phyloP scores from a whole-genome alignment of 2,888 invertebrate species.

The Ypsolopha sequella region DNA sequence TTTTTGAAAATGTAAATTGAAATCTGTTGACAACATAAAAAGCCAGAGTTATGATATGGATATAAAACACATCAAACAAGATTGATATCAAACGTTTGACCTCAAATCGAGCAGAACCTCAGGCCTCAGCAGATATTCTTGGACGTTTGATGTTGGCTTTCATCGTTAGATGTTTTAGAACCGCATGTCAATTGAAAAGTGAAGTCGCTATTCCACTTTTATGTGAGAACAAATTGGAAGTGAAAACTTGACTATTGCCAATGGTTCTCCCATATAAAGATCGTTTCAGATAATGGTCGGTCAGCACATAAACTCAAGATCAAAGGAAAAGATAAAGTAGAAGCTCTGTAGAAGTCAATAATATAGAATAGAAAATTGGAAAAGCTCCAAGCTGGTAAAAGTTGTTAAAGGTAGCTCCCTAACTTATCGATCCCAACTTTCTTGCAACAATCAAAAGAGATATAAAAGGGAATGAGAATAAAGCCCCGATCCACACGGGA shows the following conservation, averaged over 20 bases:
- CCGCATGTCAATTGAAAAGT: background rate
- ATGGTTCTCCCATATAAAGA: no score
- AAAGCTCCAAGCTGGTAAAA: no score
- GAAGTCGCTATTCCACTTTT: background rate
- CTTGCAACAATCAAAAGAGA: background rate
- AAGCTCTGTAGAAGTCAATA: no score
- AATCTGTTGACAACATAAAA: slow-evolving; percentile 10
- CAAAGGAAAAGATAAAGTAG: no score
- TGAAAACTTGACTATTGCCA: background rate
- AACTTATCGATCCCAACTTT: background rate
- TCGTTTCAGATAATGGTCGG: no score
- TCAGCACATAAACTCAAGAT: no score
- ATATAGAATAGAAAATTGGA: no score
- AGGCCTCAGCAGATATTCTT: background rate
- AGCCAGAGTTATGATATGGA: slow-evolving; percentile 17
- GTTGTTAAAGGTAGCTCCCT: background rate
- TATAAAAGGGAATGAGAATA: slow-evolving; percentile 14
- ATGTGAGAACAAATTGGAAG: background rate
- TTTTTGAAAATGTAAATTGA: background rate
- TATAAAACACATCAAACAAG: slow-evolving; percentile 54
- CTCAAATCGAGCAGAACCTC: slow-evolving; percentile 46
- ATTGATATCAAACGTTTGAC: slow-evolving; percentile 45
- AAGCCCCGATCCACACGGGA: slow-evolving; percentile 20
- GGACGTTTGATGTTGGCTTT: background rate
- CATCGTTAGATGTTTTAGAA: slow-evolving; percentile 37